These are phyloP conservation scores for Diadophis punctatus DNA, from an alignment of 2,113 vertebrate species.

Conservation along the genomic window DNA sequence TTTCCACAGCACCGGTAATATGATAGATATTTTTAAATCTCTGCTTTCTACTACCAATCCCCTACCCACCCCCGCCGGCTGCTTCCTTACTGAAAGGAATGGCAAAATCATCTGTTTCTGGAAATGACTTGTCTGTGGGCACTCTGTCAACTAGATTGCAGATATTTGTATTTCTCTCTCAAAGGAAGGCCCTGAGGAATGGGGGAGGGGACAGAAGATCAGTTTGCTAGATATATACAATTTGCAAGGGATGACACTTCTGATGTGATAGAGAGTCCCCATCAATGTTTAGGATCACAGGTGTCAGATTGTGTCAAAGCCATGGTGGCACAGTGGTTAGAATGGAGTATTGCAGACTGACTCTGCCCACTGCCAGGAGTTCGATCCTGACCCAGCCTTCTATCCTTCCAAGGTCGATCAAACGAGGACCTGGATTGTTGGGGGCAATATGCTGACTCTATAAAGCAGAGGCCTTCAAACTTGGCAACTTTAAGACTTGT, in stretches of 20 bases:
- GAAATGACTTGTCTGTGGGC: constrained; percentile 53
- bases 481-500: too few relatives aligned
- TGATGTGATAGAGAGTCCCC: not conserved
- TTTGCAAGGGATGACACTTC: not conserved
- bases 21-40: constrained; percentile 64
- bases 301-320: not conserved
- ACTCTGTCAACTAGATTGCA: constrained; percentile 49
- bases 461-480: not conserved
- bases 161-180: constrained; percentile 34
- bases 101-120: constrained; percentile 51
- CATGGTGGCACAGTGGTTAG: not conserved
- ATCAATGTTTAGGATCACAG: not conserved
- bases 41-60: not conserved
- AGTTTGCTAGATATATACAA: constrained; percentile 31
- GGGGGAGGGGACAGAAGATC: not conserved
- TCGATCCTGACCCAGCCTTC: not conserved
- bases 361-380: not conserved
- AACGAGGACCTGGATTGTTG: not conserved
- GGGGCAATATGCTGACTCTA: not conserved
- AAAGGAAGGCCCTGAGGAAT: constrained; percentile 25
- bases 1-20: constrained; percentile 63
- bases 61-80: constrained; percentile 30
- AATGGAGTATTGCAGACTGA: not conserved
- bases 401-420: not conserved
- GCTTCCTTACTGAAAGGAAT: constrained; percentile 59